Evolutionary conservation across 2,888 invertebrate genomes (phyloP).

Genomic region (Perizoma affinitatum): DNA sequence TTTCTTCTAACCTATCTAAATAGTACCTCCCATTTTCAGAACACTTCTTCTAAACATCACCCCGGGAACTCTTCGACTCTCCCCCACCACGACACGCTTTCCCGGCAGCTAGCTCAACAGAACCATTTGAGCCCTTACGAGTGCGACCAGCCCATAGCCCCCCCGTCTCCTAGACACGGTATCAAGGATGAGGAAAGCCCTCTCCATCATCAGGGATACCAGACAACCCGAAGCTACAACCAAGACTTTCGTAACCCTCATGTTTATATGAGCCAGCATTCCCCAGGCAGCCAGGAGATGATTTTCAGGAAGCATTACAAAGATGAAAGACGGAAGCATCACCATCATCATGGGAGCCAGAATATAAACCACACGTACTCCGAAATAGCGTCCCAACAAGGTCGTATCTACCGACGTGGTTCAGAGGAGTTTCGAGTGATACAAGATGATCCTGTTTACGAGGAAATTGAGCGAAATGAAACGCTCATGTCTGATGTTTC

Average conservation of each 20-base stretch:
- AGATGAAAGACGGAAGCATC: constrained; percentile 75
- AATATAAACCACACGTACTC: constrained; percentile 90
- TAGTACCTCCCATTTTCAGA: constrained; percentile 81
- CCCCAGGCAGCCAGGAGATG: constrained; percentile 78
- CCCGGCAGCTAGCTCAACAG: constrained; percentile 72
- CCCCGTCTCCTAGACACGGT: constrained; percentile 76
- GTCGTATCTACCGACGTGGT: constrained; percentile 77
- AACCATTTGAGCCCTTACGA: constrained; percentile 84
- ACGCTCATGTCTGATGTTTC: constrained; percentile 90
- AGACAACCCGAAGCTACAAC: constrained; percentile 76
- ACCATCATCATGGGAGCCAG: constrained; percentile 82
- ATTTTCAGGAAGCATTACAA: constrained; percentile 77
- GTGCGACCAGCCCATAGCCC: constrained; percentile 71
- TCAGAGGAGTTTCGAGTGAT: constrained; percentile 84
- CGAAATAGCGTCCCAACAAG: constrained; percentile 85
- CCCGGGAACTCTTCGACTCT: constrained; percentile 87
- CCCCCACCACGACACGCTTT: constrained; percentile 86
- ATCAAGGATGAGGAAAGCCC: constrained; percentile 75
- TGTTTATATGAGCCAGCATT: constrained; percentile 78
- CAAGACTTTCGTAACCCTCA: constrained; percentile 79
- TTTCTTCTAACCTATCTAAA: constrained; percentile 2
- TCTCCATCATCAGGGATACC: constrained; percentile 74
- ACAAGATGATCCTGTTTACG: constrained; percentile 91
- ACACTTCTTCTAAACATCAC: constrained; percentile 93
- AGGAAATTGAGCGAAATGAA: constrained; percentile 90